Evolutionary conservation across 2,113 vertebrate genomes (phyloP).

Genomic region (Chloropsis hardwickii): DNA sequence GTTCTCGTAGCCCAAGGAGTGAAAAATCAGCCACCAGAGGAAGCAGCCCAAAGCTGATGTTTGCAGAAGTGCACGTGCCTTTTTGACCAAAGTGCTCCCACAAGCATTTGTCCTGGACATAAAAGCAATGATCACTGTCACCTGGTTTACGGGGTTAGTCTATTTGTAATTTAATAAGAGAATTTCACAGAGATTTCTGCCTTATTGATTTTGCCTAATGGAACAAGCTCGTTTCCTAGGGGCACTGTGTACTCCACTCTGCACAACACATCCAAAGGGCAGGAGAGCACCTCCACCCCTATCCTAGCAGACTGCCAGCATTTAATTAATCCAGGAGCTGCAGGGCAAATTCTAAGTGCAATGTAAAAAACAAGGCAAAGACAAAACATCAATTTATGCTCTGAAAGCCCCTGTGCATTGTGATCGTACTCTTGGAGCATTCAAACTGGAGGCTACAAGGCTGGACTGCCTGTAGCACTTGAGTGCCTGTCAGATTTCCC

Average conservation of each 20-base stretch:
- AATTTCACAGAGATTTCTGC: slow-evolving; percentile 46
- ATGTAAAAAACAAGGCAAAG: not conserved
- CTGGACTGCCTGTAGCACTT: not conserved
- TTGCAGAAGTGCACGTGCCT: not conserved
- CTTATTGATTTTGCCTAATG: slow-evolving; percentile 65
- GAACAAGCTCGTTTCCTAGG: slow-evolving; percentile 41
- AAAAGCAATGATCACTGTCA: not conserved
- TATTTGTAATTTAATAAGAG: slow-evolving; percentile 38
- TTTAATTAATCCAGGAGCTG: slow-evolving; percentile 66
- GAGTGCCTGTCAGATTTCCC: slow-evolving; percentile 11
- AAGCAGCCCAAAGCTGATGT: not conserved
- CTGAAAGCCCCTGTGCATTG: slow-evolving; percentile 26
- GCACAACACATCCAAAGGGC: not conserved
- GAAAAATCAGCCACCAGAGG: not conserved
- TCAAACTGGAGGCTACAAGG: not conserved
- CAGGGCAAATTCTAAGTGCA: slow-evolving; percentile 50
- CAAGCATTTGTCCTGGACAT: not conserved
- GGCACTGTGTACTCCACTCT: not conserved
- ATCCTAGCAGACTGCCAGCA: not conserved
- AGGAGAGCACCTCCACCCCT: not conserved
- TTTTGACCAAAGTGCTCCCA: not conserved
- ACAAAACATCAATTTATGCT: slow-evolving; percentile 53
- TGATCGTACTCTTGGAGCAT: not conserved
- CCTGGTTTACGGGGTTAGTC: not conserved
- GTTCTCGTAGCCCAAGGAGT: not conserved